These are phyloP conservation scores for Xiphorhynchus elegans DNA, from an alignment of 2,113 vertebrate species.

Conservation along the genomic window DNA sequence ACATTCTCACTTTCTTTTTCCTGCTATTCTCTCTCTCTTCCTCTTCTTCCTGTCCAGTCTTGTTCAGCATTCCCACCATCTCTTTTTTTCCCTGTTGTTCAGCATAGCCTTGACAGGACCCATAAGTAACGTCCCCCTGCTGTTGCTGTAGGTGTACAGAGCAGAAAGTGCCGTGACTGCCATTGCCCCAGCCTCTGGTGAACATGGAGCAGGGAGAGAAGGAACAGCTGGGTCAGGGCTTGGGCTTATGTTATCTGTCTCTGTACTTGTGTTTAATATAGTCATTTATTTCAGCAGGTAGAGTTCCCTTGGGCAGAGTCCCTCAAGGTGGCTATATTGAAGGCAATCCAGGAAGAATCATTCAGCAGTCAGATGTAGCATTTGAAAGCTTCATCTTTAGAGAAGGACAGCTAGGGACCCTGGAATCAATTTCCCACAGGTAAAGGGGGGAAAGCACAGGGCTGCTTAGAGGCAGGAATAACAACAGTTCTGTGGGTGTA, in stretches of 20 bases:
- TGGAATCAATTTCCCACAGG: constrained; percentile 32
- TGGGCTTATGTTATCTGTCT: not conserved
- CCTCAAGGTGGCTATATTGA: not conserved
- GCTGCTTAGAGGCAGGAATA: not conserved
- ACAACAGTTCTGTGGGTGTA: not conserved
- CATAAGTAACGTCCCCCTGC: not conserved
- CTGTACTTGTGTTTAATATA: not conserved
- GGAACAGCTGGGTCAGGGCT: not conserved
- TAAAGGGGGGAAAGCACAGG: constrained; percentile 24
- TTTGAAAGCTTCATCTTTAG: constrained; percentile 43
- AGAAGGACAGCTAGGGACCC: constrained; percentile 44
- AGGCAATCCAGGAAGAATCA: constrained; percentile 17
- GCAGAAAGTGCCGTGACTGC: not conserved
- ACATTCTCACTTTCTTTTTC: not conserved
- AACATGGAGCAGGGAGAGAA: not conserved
- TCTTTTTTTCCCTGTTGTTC: not conserved
- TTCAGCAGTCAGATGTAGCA: constrained; percentile 40
- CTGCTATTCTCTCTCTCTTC: not conserved
- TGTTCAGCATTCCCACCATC: not conserved
- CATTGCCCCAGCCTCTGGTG: not conserved
- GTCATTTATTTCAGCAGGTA: constrained; percentile 58
- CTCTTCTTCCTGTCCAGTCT: not conserved
- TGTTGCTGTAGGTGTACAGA: not conserved
- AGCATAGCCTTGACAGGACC: not conserved
- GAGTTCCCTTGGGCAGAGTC: constrained; percentile 2